phyloP scores from a whole-genome alignment of 2,888 invertebrate species.

The Tenodera sinensis region DNA sequence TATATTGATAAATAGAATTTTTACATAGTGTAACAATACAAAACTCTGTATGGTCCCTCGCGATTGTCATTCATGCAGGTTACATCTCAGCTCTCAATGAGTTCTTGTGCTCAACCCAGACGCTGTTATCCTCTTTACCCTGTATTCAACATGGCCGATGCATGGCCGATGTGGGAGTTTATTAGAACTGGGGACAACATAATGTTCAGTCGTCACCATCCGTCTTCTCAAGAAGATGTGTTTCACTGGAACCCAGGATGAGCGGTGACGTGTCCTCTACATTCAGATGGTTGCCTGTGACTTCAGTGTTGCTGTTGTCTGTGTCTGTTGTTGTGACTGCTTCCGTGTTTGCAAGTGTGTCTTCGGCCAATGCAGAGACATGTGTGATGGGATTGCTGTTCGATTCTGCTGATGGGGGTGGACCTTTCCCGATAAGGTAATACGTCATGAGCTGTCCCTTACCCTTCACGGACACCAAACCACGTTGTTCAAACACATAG shows the following conservation, averaged over 20 bases:
- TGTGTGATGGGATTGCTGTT: conserved; percentile 8
- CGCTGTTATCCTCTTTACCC: conserved; percentile 1
- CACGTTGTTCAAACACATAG: conserved; percentile 90
- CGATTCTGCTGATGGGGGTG: conserved; percentile 32
- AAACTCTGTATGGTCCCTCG: conserved; percentile 18
- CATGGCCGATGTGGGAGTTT: not conserved
- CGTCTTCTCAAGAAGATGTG: not conserved
- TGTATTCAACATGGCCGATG: not conserved
- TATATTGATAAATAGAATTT: not conserved
- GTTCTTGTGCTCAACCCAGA: not conserved
- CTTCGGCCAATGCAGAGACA: not conserved
- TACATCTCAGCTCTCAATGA: not conserved
- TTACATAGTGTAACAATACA: not conserved
- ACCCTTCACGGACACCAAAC: conserved; percentile 92
- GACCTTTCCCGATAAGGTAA: conserved; percentile 64
- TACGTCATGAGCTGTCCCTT: conserved; percentile 96
- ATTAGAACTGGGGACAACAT: not conserved
- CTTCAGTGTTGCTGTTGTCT: conserved; percentile 11
- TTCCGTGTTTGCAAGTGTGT: not conserved
- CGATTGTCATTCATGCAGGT: conserved; percentile 20
- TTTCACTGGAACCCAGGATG: not conserved
- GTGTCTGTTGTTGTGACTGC: not conserved
- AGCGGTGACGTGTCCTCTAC: conserved; percentile 13
- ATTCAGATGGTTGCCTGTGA: not conserved
- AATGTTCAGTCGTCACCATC: conserved; percentile 3